Evolutionary conservation across 2,888 invertebrate species (phyloP).

Genomic region (Caenorhabditis parvicauda): DNA sequence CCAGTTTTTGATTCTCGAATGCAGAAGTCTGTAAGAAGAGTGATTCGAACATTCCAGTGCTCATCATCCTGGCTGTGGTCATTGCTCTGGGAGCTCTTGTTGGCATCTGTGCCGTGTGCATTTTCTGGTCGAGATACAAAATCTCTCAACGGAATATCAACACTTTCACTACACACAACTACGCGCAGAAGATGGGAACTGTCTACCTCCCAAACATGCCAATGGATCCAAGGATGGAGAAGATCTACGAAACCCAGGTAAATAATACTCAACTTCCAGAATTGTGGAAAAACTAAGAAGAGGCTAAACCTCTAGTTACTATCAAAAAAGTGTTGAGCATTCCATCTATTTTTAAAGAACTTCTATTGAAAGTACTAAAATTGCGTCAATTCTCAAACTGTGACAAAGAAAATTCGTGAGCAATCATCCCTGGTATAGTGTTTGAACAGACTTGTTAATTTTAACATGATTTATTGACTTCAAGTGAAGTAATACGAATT

Average conservation of each 20-base stretch:
- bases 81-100: conserved; percentile 52
- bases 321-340: no score
- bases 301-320: no score
- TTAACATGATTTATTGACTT: no score
- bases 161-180: conserved; percentile 30
- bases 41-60: conserved; percentile 21
- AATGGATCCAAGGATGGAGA: conserved; percentile 41
- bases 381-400: no score
- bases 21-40: neutral
- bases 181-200: conserved; percentile 43
- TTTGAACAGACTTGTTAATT: no score
- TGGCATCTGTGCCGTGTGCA: conserved; percentile 52
- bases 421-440: no score
- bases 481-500: no score
- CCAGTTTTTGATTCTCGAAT: no score
- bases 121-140: conserved; percentile 45
- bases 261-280: neutral
- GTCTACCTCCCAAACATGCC: conserved; percentile 38
- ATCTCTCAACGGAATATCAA: conserved; percentile 28
- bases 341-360: no score
- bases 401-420: no score
- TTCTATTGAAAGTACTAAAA: no score
- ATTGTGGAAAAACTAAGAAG: no score
- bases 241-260: conserved; percentile 57
- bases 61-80: conserved; percentile 46